These are phyloP conservation scores for Popillia japonica DNA, from an alignment of 1,140 invertebrate species.

Conservation along the genomic window DNA sequence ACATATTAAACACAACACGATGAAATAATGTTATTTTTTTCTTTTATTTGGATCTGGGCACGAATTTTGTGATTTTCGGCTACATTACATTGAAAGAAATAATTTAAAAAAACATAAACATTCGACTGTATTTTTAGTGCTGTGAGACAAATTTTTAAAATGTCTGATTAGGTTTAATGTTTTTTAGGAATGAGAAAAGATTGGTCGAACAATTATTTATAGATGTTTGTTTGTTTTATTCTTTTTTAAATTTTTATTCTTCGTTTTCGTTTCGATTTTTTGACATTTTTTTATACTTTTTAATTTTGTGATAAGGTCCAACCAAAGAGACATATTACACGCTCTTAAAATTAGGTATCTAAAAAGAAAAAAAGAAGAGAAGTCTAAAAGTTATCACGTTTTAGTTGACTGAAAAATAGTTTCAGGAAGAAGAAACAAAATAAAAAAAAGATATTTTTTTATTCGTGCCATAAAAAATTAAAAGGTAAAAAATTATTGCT, in stretches of 20 bases:
- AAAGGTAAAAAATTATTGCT: conserved; percentile 35
- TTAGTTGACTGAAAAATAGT: conserved; percentile 41
- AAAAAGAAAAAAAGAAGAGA: conserved; percentile 22
- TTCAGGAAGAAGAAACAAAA: conserved; percentile 46
- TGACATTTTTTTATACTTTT: conserved; percentile 39
- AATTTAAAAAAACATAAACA: neutral
- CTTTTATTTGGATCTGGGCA: conserved; percentile 46
- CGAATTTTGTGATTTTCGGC: conserved; percentile 47
- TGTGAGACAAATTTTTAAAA: conserved; percentile 55
- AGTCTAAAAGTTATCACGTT: conserved; percentile 27
- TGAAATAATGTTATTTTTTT: neutral
- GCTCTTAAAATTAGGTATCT: conserved; percentile 36
- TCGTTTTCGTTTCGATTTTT: conserved; percentile 37
- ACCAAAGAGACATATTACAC: conserved; percentile 53
- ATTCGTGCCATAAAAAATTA: conserved; percentile 55
- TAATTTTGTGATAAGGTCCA: conserved; percentile 57
- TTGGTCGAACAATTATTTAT: conserved; percentile 50
- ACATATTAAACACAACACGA: neutral
- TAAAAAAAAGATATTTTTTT: conserved; percentile 52
- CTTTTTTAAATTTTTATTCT: conserved; percentile 24
- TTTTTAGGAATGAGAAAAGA: conserved; percentile 1
- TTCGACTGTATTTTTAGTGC: conserved; percentile 59
- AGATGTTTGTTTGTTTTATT: conserved; percentile 46
- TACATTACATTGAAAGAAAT: conserved; percentile 45
- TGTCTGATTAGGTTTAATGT: conserved; percentile 55